Evolutionary conservation across 1,140 invertebrate genomes (phyloP), one percentile per base, ranked within the genome.

Genomic region (Copidosoma floridanum): DNA sequence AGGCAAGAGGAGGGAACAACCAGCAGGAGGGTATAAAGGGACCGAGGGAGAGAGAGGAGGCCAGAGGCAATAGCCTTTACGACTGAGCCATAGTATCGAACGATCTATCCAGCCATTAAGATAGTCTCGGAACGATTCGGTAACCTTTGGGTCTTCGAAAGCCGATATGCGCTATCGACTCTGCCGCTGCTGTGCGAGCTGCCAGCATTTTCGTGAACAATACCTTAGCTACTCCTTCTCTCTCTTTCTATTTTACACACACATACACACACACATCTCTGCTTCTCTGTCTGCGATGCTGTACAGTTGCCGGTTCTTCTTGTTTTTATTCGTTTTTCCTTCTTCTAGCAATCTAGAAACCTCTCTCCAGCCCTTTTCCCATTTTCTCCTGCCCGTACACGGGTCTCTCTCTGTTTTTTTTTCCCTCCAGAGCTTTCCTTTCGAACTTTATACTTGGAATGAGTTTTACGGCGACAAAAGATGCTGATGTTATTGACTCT

Each of bases 71-170:
- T 81, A 80, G 77, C 77, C 73, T 81, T 81, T 79, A 81, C 77
- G 79, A 80, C 77, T 80, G 70, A 75, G 75, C 75, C 75, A 79
- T 81, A 81, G 76, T 77, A 81, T 80, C 76, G 73, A 81, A 81
- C 79, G 77, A 81, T 79, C 79, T 78, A 80, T 81, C 72, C 77
- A 69, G 64, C 79, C 74, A 78, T 81, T 81, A 80, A 81, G 79
- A 81, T 81, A 81, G 79, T 81, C 79, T 80, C 68, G 71, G 68
- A 79, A 81, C 77, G 79, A 80, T 81, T 81, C 78, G 73, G 76
- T 80, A 80, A 81, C 79, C 79, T 81, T 76, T 81, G 75, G 76
- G 72, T 78, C 73, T 73, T 71, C 75, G 68, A 79, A 79, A 79
- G 72, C 77, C 77, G 76, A 81, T 81, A 55, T 61, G 79, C 75